Percentiles rank a stretch among this genome's conserved stretches.
phyloP scores from a whole-genome alignment of 2,888 invertebrate species.

The Dermolepida albohirtum region DNA sequence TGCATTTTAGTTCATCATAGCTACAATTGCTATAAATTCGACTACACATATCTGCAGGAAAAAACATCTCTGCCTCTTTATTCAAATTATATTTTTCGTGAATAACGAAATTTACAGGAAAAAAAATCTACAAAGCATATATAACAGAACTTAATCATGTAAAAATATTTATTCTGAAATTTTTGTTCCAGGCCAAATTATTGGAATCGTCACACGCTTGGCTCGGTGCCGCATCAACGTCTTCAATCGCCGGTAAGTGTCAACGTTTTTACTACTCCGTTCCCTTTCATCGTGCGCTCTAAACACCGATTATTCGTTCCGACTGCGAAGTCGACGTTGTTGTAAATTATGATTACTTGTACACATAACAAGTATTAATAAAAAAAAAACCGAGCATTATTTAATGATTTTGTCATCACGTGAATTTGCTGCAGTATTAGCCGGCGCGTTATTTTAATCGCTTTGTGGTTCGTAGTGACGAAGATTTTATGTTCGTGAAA shows the following conservation, averaged over 20 bases:
- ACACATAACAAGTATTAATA: constrained; percentile 5
- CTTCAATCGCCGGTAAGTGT: constrained; percentile 90
- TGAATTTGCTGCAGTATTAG: background rate
- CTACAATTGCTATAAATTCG: too few relatives aligned
- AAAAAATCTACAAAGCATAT: too few relatives aligned
- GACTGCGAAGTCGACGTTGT: background rate
- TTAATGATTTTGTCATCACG: constrained; percentile 1
- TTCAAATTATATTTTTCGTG: too few relatives aligned
- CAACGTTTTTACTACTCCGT: constrained; percentile 44
- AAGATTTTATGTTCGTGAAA: constrained; percentile 5
- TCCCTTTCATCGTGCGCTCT: background rate
- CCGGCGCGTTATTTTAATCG: background rate
- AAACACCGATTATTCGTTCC: constrained; percentile 4
- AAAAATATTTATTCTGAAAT: constrained; percentile 42
- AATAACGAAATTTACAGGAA: too few relatives aligned
- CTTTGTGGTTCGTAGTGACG: background rate
- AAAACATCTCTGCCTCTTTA: too few relatives aligned
- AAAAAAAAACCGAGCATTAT: constrained; percentile 7
- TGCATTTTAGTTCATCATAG: too few relatives aligned
- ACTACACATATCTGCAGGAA: too few relatives aligned
- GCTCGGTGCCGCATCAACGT: constrained; percentile 90
- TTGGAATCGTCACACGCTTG: constrained; percentile 93
- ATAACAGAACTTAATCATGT: too few relatives aligned
- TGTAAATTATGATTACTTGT: constrained; percentile 6
- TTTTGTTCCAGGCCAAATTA: constrained; percentile 87